Percentiles rank a stretch among this genome's conserved stretches.
Evolutionary conservation across 2,797 vertebrate species (phyloP).

Genomic region (Macropodus opercularis): DNA sequence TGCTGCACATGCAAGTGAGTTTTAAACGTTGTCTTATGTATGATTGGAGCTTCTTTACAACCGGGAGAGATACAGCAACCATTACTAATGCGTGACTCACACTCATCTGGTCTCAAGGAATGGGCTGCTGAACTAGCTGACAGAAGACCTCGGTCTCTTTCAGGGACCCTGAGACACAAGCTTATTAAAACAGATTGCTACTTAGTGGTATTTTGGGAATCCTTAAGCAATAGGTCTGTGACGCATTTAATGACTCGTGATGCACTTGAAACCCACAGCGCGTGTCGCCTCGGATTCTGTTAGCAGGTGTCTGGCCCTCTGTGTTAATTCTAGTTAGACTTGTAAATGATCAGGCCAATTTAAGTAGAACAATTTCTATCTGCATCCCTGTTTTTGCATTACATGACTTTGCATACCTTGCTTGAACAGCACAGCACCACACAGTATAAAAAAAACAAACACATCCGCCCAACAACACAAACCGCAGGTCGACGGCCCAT

Average conservation of each 20-base stretch:
- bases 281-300: slow-evolving; percentile 24
- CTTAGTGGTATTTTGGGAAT: slow-evolving; percentile 64
- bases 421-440: neutral
- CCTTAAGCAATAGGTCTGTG: slow-evolving; percentile 42
- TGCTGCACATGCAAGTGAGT: neutral
- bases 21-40: neutral
- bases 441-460: slow-evolving; percentile 6
- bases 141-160: slow-evolving; percentile 25
- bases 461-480: neutral
- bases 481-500: neutral
- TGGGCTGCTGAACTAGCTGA: slow-evolving; percentile 15
- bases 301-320: slow-evolving; percentile 31
- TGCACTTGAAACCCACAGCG: slow-evolving; percentile 48
- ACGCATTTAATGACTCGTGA: slow-evolving; percentile 43
- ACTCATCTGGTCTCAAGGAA: slow-evolving; percentile 21
- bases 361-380: neutral
- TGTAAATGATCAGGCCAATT: slow-evolving; percentile 11
- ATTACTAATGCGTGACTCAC: slow-evolving; percentile 16
- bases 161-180: slow-evolving; percentile 29
- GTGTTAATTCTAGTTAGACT: slow-evolving; percentile 39
- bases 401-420: fast-evolving
- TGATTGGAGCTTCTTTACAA: neutral
- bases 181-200: slow-evolving; percentile 53
- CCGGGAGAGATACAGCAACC: neutral
- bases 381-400: neutral